These are phyloP conservation scores for Magallana gigas DNA, from an alignment of 1,140 invertebrate genomes.

Conservation along the genomic window DNA sequence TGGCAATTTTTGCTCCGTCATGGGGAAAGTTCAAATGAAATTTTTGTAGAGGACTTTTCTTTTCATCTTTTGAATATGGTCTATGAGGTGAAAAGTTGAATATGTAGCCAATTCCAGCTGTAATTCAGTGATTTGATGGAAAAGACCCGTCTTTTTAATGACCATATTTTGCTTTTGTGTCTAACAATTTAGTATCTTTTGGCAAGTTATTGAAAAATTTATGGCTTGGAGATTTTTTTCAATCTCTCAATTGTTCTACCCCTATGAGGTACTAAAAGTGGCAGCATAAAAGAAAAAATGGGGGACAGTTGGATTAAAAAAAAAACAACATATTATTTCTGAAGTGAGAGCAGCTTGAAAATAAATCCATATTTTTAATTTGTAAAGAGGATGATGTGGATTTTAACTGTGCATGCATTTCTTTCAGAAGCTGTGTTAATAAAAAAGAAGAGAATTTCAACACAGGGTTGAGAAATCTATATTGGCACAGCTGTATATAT, in stretches of 20 bases:
- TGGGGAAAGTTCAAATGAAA: conserved; percentile 26
- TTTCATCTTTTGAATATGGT: conserved; percentile 23
- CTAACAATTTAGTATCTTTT: conserved; percentile 7
- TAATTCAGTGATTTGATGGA: conserved; percentile 35
- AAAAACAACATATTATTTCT: background rate
- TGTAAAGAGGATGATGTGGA: too few species aligned
- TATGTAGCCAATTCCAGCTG: conserved; percentile 31
- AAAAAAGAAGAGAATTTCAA: too few species aligned
- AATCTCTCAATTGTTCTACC: background rate
- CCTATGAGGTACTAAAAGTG: conserved; percentile 6
- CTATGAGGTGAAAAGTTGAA: conserved; percentile 35
- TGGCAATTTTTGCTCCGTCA: conserved; percentile 13
- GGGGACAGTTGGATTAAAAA: background rate
- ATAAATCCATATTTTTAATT: background rate
- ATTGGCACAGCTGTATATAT: conserved; percentile 9
- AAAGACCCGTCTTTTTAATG: background rate
- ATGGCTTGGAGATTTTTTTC: background rate
- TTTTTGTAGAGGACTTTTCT: conserved; percentile 13
- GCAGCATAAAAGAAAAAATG: background rate
- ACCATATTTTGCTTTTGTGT: background rate
- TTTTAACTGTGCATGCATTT: too few species aligned
- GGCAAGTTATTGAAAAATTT: conserved; percentile 24
- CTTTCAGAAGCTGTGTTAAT: too few species aligned
- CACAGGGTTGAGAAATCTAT: background rate
- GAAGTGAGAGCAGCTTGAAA: background rate